Percentiles rank a stretch among this genome's conserved stretches.
phyloP scores from a whole-genome alignment of 1,140 invertebrate species.

The Hypothenemus hampei region DNA sequence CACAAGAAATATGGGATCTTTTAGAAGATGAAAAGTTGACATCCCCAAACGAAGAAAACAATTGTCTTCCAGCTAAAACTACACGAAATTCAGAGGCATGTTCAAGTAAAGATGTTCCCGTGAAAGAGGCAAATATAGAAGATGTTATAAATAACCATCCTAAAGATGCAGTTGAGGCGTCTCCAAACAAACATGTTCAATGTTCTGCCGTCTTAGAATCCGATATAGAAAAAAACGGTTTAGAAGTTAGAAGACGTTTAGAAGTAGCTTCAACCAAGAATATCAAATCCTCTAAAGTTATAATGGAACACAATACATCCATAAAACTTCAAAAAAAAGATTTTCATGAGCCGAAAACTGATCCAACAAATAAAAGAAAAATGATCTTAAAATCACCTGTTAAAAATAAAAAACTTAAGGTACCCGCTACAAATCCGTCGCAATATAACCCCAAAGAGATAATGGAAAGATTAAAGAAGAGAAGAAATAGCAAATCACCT shows the following conservation, averaged over 20 bases:
- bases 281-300: not conserved
- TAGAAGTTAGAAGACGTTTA: too few species aligned
- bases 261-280: not conserved
- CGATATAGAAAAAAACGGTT: too few species aligned
- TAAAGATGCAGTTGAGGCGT: not conserved
- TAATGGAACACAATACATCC: not conserved
- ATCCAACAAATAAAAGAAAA: slow-evolving; percentile 10
- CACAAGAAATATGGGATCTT: slow-evolving; percentile 14
- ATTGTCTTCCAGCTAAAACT: not conserved
- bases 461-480: slow-evolving; percentile 11
- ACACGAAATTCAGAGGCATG: not conserved
- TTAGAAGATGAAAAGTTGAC: slow-evolving; percentile 11
- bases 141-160: not conserved
- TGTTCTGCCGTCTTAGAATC: too few species aligned
- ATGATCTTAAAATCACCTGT: not conserved
- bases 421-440: not conserved
- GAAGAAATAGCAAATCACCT: not conserved
- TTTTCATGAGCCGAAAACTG: not conserved
- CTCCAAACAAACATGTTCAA: not conserved
- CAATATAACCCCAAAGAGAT: not conserved
- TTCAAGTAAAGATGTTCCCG: not conserved
- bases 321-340: slow-evolving; percentile 1
- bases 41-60: too few species aligned
- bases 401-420: slow-evolving; percentile 1
- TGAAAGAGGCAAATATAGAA: too few species aligned